Percentiles rank a stretch among this genome's conserved stretches.
These are phyloP conservation scores for Heteromyza rotundicornis DNA, from an alignment of 2,888 invertebrate species.

Conservation along the genomic window DNA sequence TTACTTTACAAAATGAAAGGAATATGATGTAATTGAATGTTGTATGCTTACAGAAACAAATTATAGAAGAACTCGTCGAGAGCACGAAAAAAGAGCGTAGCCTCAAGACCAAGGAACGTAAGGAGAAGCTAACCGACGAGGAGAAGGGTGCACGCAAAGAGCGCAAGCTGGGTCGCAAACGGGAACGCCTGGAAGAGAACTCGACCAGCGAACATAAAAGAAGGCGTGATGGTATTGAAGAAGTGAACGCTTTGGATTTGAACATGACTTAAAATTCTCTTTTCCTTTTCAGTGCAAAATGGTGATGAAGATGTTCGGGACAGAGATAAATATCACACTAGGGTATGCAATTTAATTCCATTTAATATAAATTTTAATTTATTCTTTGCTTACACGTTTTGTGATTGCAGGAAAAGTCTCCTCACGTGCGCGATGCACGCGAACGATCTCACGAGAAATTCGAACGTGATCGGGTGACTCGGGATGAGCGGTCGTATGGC, in stretches of 20 bases:
- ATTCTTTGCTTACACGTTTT: conserved; percentile 17
- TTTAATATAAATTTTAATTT: too few relatives aligned
- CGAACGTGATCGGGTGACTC: conserved; percentile 63
- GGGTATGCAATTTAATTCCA: conserved; percentile 65
- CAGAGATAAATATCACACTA: conserved; percentile 79
- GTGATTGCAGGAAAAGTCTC: conserved; percentile 75
- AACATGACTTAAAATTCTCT: conserved; percentile 18
- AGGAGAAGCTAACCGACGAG: conserved; percentile 75
- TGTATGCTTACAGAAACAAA: conserved; percentile 55
- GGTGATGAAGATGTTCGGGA: conserved; percentile 79
- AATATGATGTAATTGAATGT: conserved; percentile 3
- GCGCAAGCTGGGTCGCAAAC: conserved; percentile 79
- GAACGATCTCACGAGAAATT: conserved; percentile 79
- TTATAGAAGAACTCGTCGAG: conserved; percentile 53
- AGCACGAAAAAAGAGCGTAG: conserved; percentile 64
- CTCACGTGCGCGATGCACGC: conserved; percentile 69
- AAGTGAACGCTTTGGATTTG: not conserved
- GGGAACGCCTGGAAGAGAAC: conserved; percentile 79
- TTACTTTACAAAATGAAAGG: too few relatives aligned
- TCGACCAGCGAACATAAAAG: conserved; percentile 75
- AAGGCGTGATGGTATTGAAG: conserved; percentile 73
- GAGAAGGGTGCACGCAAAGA: conserved; percentile 82
- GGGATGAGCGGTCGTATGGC: conserved; percentile 79
- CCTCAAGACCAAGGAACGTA: conserved; percentile 65
- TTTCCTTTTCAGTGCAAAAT: conserved; percentile 66